phyloP scores from a whole-genome alignment of 2,797 vertebrate genomes.

The Pseudomugil gertrudae region DNA sequence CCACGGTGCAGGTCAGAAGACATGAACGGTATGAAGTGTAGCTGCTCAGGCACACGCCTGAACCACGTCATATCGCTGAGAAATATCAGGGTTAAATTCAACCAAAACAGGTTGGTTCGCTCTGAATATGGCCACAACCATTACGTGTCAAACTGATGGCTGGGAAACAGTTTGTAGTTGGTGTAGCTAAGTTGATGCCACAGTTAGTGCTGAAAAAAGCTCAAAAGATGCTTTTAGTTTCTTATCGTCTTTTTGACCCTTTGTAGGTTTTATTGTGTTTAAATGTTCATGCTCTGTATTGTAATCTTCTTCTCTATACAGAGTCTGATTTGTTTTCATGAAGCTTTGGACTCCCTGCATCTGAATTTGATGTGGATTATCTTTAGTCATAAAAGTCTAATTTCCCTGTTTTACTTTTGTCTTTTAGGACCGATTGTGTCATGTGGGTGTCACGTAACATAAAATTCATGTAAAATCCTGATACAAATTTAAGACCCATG shows the following conservation, averaged over 20 bases:
- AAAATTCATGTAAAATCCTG: too few relatives aligned
- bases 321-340: background rate
- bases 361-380: background rate
- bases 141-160: background rate
- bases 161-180: conserved; percentile 7
- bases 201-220: background rate
- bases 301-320: background rate
- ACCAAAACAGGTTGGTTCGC: background rate
- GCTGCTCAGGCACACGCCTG: background rate
- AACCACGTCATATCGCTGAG: background rate
- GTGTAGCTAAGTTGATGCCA: background rate
- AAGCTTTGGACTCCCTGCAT: background rate
- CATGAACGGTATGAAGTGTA: background rate
- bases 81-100: background rate
- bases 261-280: background rate
- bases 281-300: background rate
- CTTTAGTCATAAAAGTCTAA: background rate
- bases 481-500: too few relatives aligned
- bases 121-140: background rate
- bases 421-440: too few relatives aligned
- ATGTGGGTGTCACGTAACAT: too few relatives aligned
- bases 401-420: background rate
- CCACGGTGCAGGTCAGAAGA: conserved; percentile 3
- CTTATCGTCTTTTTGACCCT: background rate
- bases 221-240: too few relatives aligned